A percentile compares a stretch with the other conserved stretches of the same genome.
Evolutionary conservation across 1,140 invertebrate species (phyloP).

Genomic region (Ips typographus): DNA sequence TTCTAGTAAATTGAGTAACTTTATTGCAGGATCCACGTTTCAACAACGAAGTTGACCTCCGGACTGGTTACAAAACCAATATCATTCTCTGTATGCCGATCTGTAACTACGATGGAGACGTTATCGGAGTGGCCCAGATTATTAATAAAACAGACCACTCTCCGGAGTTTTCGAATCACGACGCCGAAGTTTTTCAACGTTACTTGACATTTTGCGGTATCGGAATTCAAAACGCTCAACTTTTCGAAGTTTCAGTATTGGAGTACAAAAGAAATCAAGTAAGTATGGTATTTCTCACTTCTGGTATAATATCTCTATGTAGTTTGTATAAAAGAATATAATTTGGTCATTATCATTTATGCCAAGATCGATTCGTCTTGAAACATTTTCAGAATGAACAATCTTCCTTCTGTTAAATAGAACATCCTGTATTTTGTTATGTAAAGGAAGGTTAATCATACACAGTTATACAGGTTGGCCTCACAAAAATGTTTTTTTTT

Average conservation of each 20-base stretch:
- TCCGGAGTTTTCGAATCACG: slow-evolving; percentile 82
- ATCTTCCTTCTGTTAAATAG: too few species aligned
- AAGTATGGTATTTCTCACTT: slow-evolving; percentile 3
- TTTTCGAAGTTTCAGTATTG: slow-evolving; percentile 91
- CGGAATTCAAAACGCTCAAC: slow-evolving; percentile 94
- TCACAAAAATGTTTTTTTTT: too few species aligned
- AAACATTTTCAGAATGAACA: too few species aligned
- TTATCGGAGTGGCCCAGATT: slow-evolving; percentile 95
- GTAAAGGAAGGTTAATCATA: too few species aligned
- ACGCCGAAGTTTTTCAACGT: slow-evolving; percentile 83
- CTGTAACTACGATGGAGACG: slow-evolving; percentile 92
- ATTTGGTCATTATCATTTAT: too few species aligned
- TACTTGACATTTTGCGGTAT: slow-evolving; percentile 97
- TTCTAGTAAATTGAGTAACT: slow-evolving; percentile 14
- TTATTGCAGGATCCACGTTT: slow-evolving; percentile 74
- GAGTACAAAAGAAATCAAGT: slow-evolving; percentile 94
- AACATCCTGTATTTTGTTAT: too few species aligned
- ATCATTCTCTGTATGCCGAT: slow-evolving; percentile 93
- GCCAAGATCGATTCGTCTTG: too few species aligned
- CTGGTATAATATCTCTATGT: too few species aligned
- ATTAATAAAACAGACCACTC: slow-evolving; percentile 91
- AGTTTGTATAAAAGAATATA: too few species aligned
- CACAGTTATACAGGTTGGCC: too few species aligned
- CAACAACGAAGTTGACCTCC: slow-evolving; percentile 87
- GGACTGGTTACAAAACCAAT: slow-evolving; percentile 90